A percentile compares a stretch with the other conserved stretches of the same genome.
phyloP scores from a whole-genome alignment of 2,797 vertebrate genomes.

The Psittacula derbiana region DNA sequence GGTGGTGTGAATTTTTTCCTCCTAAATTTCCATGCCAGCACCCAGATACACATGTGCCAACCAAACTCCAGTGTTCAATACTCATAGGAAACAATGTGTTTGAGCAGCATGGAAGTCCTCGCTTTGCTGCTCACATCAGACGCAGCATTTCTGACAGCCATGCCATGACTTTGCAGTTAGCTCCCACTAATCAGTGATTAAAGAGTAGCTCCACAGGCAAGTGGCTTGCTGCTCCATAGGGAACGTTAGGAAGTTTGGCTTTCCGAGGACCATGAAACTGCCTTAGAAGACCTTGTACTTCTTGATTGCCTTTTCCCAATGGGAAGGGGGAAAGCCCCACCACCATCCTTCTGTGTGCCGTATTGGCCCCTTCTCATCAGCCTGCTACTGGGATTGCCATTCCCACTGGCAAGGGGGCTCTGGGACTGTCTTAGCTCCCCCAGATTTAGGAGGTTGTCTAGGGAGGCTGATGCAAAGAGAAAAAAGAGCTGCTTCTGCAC shows the following conservation, averaged over 20 bases:
- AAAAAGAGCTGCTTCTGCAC: background rate
- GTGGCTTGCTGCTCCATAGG: background rate
- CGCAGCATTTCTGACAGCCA: fast-evolving
- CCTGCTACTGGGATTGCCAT: background rate
- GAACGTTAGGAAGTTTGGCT: background rate
- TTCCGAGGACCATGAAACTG: background rate
- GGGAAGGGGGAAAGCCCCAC: background rate
- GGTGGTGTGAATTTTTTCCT: background rate
- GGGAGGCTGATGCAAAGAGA: background rate
- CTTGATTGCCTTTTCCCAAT: background rate
- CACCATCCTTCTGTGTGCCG: background rate
- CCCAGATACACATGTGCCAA: background rate
- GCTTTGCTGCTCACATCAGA: background rate
- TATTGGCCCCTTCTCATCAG: background rate
- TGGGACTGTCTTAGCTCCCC: background rate
- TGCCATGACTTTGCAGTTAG: background rate
- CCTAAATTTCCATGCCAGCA: background rate
- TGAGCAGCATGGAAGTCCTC: background rate
- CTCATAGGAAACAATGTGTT: background rate
- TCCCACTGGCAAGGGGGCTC: background rate
- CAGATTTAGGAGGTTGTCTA: background rate
- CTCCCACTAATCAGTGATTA: background rate
- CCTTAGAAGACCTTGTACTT: background rate
- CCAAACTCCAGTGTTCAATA: fast-evolving
- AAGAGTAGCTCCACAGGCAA: background rate